Evolutionary conservation across 2,113 vertebrate genomes (phyloP), one percentile per base, ranked within the genome.

Genomic region (Amia ocellicauda): DNA sequence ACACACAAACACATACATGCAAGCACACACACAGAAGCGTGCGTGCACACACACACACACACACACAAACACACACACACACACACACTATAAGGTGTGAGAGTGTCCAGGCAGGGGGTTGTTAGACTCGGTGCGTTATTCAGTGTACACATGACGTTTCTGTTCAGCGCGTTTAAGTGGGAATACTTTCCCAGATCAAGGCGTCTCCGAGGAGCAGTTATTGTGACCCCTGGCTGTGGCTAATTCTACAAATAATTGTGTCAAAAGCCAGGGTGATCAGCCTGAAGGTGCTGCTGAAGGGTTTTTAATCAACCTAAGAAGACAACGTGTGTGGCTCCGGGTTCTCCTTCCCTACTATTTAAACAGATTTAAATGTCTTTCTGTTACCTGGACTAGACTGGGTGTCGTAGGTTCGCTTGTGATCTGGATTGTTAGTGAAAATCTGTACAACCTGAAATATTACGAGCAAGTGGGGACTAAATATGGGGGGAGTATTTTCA

Each of bases 291-390:
- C 2, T n/a, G 45, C 45, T 47, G 45, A 47, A 47, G 14, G 45
- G 45, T 47, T 47, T 47, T 47, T 47, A 47, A 47, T 47, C 45
- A 47, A 47, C n/a, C 45, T 47, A 17, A 4, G n/a, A 47, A 47
- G 45, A 16, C 31, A 36, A 17, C 40, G 7, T 16, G 45, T 47
- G 16, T 47, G 16, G 14, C 45, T 47, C 45, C n/a, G n/a, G n/a
- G n/a, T 36, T 36, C 31, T 36, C 45, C n/a, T 11, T 47, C 13
- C n/a, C 45, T 16, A 47, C 14, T 47, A 17, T 47, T 47, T 47
- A 47, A 16, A 47, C 45, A 47, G 13, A 47, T 47, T 16, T 47
- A 16, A 2, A 47, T 16, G n/a, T 5, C n/a, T 2, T 47, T 47
- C 43, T 47, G 4, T 47, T 47, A 47, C 45, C 45, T 47, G 45